These are phyloP conservation scores for Papilio helenus DNA, from an alignment of 1,140 invertebrate genomes.

Conservation along the genomic window DNA sequence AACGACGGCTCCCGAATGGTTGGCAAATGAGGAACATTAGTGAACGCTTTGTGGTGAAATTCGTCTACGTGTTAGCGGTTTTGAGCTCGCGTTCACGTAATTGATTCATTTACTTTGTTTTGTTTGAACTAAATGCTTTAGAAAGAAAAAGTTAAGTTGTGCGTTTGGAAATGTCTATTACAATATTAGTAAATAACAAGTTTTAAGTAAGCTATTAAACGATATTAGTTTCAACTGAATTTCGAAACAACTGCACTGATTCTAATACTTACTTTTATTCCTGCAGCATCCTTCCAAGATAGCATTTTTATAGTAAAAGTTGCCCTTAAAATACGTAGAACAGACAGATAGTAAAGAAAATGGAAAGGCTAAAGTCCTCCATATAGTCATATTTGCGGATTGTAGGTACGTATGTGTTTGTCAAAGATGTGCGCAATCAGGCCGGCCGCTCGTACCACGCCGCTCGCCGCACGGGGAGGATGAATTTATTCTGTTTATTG, in stretches of 20 bases:
- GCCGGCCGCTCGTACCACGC: not conserved
- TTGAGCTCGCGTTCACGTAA: constrained; percentile 1
- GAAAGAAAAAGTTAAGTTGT: not conserved
- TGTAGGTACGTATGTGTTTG: constrained; percentile 43
- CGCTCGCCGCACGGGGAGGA: constrained; percentile 1
- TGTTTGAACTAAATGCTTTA: not conserved
- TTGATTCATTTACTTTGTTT: constrained; percentile 23
- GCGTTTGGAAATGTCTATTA: not conserved
- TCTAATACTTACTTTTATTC: no score
- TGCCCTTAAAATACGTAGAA: not conserved
- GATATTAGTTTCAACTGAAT: no score
- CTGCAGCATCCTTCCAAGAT: no score
- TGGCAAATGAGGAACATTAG: constrained; percentile 25
- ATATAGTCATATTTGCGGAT: constrained; percentile 29
- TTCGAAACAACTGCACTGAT: no score
- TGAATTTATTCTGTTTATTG: constrained; percentile 54
- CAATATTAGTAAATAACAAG: not conserved
- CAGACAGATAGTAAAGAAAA: not conserved
- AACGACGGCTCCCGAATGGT: constrained; percentile 5
- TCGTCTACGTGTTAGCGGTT: constrained; percentile 18
- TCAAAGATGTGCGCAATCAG: constrained; percentile 50
- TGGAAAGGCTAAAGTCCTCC: constrained; percentile 11
- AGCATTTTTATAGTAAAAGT: no score
- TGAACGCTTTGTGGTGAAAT: constrained; percentile 20
- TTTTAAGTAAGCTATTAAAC: not conserved